Evolutionary conservation across 2,888 invertebrate species (phyloP), one percentile per base, ranked within the genome.

Genomic region (Mesorhabditis spiculigera): DNA sequence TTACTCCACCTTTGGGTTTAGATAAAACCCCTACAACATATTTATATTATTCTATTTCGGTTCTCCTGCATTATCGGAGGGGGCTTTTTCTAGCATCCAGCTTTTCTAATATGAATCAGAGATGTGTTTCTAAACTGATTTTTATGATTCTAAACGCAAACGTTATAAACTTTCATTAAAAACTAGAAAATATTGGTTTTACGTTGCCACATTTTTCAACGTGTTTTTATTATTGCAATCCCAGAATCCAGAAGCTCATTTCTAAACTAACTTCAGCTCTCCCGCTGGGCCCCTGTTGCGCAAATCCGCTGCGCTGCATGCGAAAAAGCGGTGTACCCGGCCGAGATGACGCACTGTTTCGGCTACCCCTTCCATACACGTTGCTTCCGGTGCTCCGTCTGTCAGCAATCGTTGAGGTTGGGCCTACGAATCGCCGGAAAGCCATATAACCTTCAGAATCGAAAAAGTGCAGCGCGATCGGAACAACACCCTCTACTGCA

Each of bases 311-410:
- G 81, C 67, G 67, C 73, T 41, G 63, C 74, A 42, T 81, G 81
- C 70, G 65, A 67, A 6, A 76, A 72, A 43, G 75, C 76, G 16
- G 81, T 80, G 6, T 81, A 81, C 66, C 66, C 75, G 4, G 81
- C 81, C 5, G 81, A 81, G 68, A 77, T 77, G 67, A 77, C 78
- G 61, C 78, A 77, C 28, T 81, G 81, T 65, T 79, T 79, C 70
- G 78, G 78, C 0, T 65, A 71, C 62, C 71, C 77, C 43, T 81
- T 76, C 50, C 81, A 81, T 68, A 69, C 75, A 8, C 78, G 77
- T 64, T 81, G 81, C 65, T 81, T 81, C 75, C 68, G 79, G 69
- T 81, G 81, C 67, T 6, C 63, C 10, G 75, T 76, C 28, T 81
- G 81, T 71, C 71, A 73, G 67, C 79, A 78, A 63, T 71, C 77